Conservation (phyloP, 2,113 vertebrate genomes). For the Anhinga anhinga region DNA sequence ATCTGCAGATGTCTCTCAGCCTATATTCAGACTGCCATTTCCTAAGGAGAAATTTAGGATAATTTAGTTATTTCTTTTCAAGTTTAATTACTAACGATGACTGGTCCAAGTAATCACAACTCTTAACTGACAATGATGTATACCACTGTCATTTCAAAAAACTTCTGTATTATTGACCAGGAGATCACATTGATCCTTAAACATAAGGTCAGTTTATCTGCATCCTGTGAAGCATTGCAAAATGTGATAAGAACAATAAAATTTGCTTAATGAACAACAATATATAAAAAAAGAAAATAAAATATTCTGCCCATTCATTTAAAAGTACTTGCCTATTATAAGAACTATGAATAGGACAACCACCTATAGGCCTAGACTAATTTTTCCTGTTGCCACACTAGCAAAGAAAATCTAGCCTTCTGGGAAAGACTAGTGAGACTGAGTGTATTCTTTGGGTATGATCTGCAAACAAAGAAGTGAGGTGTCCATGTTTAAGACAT, state of each 20-base stretch:
- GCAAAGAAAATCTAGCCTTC: background rate
- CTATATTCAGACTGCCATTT: background rate
- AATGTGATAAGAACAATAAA: background rate
- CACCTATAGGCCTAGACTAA: background rate
- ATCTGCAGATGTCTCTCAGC: background rate
- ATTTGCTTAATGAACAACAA: background rate
- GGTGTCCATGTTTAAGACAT: background rate
- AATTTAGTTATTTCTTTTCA: slow-evolving; percentile 20
- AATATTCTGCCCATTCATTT: background rate
- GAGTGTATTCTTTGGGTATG: background rate
- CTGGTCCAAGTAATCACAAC: background rate
- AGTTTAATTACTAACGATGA: slow-evolving; percentile 24
- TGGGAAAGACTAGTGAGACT: background rate
- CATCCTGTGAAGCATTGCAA: background rate
- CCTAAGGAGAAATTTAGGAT: background rate
- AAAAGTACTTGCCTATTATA: background rate
- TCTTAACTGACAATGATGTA: slow-evolving; percentile 1
- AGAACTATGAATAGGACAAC: background rate
- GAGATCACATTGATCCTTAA: slow-evolving; percentile 2
- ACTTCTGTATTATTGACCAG: background rate
- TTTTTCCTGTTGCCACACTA: background rate
- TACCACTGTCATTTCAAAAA: slow-evolving; percentile 14
- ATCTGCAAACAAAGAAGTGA: background rate
- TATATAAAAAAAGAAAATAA: background rate
- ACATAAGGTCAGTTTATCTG: background rate